phyloP scores from a whole-genome alignment of 2,113 vertebrate species.

The Podarcis raffonei region DNA sequence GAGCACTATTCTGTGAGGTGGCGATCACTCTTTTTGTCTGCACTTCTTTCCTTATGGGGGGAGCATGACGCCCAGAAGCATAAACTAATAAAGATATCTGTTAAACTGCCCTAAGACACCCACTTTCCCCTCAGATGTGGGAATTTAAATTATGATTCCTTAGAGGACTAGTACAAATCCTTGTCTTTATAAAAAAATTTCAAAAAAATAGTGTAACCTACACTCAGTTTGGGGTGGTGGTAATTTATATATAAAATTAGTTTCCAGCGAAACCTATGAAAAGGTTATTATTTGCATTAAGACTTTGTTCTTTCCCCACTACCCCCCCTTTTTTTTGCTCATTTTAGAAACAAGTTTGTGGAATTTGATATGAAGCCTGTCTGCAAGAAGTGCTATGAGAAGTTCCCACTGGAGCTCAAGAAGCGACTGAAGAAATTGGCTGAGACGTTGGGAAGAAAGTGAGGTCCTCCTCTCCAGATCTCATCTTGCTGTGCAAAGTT shows the following conservation, averaged over 20 bases:
- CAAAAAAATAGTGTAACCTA: neutral
- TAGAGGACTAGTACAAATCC: neutral
- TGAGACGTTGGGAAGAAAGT: conserved; percentile 92
- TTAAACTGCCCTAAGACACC: neutral
- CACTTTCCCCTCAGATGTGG: neutral
- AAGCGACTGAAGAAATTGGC: conserved; percentile 98
- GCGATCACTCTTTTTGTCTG: neutral
- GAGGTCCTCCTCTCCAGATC: conserved; percentile 50
- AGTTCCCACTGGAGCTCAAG: conserved; percentile 98
- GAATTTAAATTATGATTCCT: neutral
- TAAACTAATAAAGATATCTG: neutral
- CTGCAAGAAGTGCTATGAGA: conserved; percentile 99
- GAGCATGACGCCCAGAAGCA: neutral
- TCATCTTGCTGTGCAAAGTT: conserved; percentile 55
- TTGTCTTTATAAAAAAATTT: neutral
- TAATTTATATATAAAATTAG: neutral
- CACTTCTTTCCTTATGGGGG: neutral
- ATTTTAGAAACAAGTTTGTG: conserved; percentile 97
- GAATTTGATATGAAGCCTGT: conserved; percentile 99
- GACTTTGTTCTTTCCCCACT: conserved; percentile 11
- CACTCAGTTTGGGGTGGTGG: neutral
- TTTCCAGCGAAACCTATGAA: neutral
- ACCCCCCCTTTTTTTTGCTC: conserved; percentile 31
- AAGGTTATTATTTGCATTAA: conserved; percentile 25
- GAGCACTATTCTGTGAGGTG: no score